A percentile compares a stretch with the other conserved stretches of the same genome.
Conservation (phyloP, 2,888 invertebrate genomes). For the Tenodera sinensis region DNA sequence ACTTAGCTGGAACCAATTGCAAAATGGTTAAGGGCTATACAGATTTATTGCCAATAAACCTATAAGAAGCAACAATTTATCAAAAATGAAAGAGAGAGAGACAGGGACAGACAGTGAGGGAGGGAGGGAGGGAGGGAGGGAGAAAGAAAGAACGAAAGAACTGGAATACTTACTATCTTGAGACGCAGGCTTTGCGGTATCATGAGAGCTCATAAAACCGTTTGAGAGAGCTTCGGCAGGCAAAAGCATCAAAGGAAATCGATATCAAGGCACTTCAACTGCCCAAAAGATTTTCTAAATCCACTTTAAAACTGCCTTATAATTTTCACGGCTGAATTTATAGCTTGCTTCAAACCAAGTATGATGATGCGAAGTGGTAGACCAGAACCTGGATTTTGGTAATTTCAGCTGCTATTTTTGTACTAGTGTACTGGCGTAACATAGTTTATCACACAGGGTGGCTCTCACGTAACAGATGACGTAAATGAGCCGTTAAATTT, state of each 20-base stretch:
- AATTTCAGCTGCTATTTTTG: not conserved
- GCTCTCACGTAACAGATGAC: not conserved
- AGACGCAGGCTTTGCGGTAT: too few relatives aligned
- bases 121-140: too few relatives aligned
- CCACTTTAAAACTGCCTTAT: not conserved
- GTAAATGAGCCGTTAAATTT: not conserved
- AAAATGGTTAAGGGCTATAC: too few relatives aligned
- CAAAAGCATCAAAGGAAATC: not conserved
- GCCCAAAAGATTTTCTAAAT: not conserved
- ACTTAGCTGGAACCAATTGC: too few relatives aligned
- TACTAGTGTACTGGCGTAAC: not conserved
- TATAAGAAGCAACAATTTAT: too few relatives aligned
- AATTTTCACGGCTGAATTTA: not conserved
- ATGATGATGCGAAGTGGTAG: not conserved
- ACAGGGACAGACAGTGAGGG: too few relatives aligned
- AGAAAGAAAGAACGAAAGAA: too few relatives aligned
- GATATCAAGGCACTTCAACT: not conserved
- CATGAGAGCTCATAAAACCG: not conserved
- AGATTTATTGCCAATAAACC: too few relatives aligned
- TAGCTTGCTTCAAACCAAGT: not conserved
- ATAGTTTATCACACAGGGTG: not conserved
- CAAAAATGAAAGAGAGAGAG: too few relatives aligned
- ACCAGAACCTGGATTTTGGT: not conserved
- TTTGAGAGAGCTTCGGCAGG: not conserved
- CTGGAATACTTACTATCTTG: too few relatives aligned